A percentile compares a stretch with the other conserved stretches of the same genome.
Conservation (phyloP, 53 echinoderm and acorn worm species). For the Temnopleurus reevesii region DNA sequence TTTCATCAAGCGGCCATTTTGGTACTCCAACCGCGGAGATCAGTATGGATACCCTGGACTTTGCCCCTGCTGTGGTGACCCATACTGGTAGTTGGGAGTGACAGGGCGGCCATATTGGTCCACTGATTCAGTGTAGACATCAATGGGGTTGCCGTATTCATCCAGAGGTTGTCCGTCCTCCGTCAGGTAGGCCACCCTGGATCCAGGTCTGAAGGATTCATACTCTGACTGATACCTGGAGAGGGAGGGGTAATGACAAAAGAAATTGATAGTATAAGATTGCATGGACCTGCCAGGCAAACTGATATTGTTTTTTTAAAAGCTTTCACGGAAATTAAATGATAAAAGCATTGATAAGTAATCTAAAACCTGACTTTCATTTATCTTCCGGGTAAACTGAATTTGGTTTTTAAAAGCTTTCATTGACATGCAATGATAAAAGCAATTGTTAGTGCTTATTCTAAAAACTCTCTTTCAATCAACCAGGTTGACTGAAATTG, state of each 20-base stretch:
- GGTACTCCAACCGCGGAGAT: neutral
- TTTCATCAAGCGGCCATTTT: too few species aligned
- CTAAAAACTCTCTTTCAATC: too few species aligned
- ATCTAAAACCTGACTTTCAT: too few species aligned
- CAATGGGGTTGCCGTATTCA: conserved; percentile 85
- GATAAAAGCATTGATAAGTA: too few species aligned
- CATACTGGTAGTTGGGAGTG: conserved; percentile 69
- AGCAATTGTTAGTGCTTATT: too few species aligned
- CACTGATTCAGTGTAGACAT: conserved; percentile 75
- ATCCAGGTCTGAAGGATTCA: conserved; percentile 58
- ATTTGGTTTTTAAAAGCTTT: too few species aligned
- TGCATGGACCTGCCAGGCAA: too few species aligned
- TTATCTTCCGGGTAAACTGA: too few species aligned
- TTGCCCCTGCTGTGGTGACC: conserved; percentile 55
- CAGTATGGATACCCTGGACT: conserved; percentile 57
- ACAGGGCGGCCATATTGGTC: conserved; percentile 93
- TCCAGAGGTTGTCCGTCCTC: conserved; percentile 77
- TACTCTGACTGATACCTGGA: conserved; percentile 75
- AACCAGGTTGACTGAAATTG: too few species aligned
- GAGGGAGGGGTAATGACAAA: neutral
- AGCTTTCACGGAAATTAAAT: too few species aligned
- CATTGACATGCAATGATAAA: too few species aligned
- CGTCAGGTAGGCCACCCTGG: conserved; percentile 62
- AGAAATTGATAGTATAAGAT: neutral
- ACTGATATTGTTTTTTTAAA: too few species aligned